These are phyloP conservation scores for Eurypyga helias DNA, from an alignment of 2,113 vertebrate species.

Conservation along the genomic window DNA sequence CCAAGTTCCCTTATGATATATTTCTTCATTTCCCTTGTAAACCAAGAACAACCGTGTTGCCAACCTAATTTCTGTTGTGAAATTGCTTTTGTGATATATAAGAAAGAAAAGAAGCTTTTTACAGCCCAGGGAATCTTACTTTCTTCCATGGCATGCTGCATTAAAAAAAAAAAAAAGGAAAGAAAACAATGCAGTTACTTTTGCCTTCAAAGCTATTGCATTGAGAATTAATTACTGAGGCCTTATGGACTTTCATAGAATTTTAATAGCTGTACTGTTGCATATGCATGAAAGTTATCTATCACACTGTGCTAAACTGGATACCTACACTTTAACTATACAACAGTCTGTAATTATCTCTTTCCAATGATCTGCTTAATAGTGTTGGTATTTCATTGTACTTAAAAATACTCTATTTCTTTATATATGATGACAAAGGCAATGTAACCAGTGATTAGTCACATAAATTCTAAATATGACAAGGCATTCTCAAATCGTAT, in stretches of 20 bases:
- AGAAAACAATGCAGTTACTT: not conserved
- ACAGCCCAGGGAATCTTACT: not conserved
- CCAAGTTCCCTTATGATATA: not conserved
- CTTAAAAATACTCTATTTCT: not conserved
- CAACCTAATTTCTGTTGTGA: not conserved
- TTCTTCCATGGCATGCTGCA: not conserved
- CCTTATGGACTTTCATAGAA: not conserved
- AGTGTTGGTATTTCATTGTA: not conserved
- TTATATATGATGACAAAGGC: not conserved
- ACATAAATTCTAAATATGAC: accelerated
- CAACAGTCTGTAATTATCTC: not conserved
- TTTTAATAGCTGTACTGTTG: not conserved
- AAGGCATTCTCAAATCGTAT: not conserved
- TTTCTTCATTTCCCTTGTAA: not conserved
- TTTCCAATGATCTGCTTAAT: not conserved
- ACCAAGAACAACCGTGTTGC: not conserved
- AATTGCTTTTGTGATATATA: not conserved
- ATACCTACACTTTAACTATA: not conserved
- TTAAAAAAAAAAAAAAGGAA: not conserved
- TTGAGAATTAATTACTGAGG: not conserved
- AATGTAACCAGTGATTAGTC: not conserved
- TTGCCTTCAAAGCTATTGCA: not conserved
- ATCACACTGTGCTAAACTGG: not conserved
- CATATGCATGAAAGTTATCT: not conserved
- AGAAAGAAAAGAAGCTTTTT: not conserved